Base-by-base conservation (phyloP, 2,888 invertebrate species). In the Phengaris arion region DNA sequence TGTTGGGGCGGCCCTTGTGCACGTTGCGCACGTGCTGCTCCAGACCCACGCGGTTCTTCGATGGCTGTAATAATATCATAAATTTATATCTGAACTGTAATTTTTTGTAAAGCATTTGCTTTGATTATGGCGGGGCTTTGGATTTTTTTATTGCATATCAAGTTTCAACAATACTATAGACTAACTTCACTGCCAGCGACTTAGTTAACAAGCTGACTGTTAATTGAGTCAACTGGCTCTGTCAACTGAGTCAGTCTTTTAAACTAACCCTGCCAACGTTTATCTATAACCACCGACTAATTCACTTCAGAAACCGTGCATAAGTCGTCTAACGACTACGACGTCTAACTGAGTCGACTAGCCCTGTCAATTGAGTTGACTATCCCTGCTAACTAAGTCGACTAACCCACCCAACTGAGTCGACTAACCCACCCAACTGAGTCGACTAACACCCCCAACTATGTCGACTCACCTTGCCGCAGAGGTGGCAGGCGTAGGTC, bases 21-120 rank as follows among this genome's bases (percentile, higher is more conserved):
- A 93, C 91, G 72, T 92, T 91, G 0, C 93, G 83, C 0, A 91
- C 83, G 76, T 93, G 93, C 55, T 93, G 93, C 59, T 93, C 93
- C 10, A 93, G 54, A 0, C 89, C 89, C 0, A 91, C 91, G 0
- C 93, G 85, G 76, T 92, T 93, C 76, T 92, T 91, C 0, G 90
- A 92, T 0, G 87, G 85, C 92, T 92, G 84, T 5, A 74, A 79
- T 3, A 46, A 74, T 74, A 55, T 48, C 5, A 48, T 48, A 2
- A 57, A 70, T 69, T 13, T 68, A 35, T 10, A 10, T 52, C 48
- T 48, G 48, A 48, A 6, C 5, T 48, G 48, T 7, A 48, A 8
- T 48, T 1, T 48, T 6, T 48, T 48, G 46, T 48, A 48, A 8
- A 8, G 8, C 48, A 48, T 6, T 6, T 48, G 22, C 22, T 22